A percentile compares a stretch with the other conserved stretches of the same genome.
These are phyloP conservation scores for Gnathonemus echidnorhynchus DNA, from an alignment of 2,113 vertebrate species.

Conservation along the genomic window DNA sequence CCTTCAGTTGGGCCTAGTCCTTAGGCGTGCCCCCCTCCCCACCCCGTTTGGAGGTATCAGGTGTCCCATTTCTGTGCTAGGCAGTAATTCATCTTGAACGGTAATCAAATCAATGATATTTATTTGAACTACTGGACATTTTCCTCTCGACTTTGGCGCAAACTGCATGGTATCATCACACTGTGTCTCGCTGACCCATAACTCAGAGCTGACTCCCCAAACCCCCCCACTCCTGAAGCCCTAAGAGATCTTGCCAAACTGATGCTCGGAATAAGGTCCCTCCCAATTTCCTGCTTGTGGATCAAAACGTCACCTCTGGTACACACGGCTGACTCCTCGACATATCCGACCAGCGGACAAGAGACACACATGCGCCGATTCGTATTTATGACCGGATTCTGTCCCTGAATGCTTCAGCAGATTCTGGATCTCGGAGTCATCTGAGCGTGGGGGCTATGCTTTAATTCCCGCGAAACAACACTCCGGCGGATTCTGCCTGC, in stretches of 20 bases:
- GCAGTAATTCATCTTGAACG: neutral
- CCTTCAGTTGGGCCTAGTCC: neutral
- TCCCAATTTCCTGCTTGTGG: neutral
- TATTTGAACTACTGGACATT: constrained; percentile 11
- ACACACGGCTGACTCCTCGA: too few relatives aligned
- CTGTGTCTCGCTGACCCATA: neutral
- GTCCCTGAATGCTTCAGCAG: neutral
- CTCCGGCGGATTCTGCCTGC: constrained; percentile 25
- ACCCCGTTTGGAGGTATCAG: neutral
- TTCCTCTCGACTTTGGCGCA: neutral
- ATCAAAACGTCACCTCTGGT: neutral
- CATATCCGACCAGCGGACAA: neutral
- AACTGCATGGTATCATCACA: neutral
- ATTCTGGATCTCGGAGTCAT: neutral
- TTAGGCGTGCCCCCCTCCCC: neutral
- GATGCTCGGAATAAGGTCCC: neutral
- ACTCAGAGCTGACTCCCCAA: too few relatives aligned
- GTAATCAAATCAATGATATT: constrained; percentile 10
- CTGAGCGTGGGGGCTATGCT: constrained; percentile 10
- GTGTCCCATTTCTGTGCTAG: neutral
- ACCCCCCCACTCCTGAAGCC: neutral
- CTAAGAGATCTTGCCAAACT: neutral
- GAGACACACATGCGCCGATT: neutral
- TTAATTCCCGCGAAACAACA: constrained; percentile 29
- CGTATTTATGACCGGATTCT: neutral